Percentiles rank a stretch among this genome's conserved stretches.
Evolutionary conservation across 2,888 invertebrate genomes (phyloP).

Genomic region (Isoperla grammatica): DNA sequence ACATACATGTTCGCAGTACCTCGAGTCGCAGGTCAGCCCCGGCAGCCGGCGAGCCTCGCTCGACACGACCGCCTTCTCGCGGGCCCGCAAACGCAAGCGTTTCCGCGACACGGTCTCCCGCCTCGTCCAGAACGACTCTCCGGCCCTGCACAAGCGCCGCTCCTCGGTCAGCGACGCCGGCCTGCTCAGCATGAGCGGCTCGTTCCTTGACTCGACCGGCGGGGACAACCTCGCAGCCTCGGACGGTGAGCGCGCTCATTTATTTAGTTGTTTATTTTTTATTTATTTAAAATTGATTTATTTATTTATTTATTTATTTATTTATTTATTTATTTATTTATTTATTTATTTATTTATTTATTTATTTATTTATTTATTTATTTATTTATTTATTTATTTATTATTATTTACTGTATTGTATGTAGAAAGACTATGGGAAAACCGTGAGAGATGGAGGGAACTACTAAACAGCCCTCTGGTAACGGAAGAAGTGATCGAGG

Average conservation of each 20-base stretch:
- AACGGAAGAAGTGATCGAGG: too few relatives aligned
- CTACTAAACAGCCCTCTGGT: too few relatives aligned
- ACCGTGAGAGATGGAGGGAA: too few relatives aligned
- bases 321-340: too few relatives aligned
- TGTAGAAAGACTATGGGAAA: too few relatives aligned
- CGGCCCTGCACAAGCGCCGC: slow-evolving; percentile 68
- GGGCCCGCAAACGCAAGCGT: slow-evolving; percentile 75
- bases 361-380: too few relatives aligned
- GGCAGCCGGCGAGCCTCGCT: slow-evolving; percentile 49
- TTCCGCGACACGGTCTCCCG: slow-evolving; percentile 57
- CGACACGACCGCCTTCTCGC: slow-evolving; percentile 37
- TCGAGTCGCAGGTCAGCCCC: slow-evolving; percentile 39
- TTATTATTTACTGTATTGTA: too few relatives aligned
- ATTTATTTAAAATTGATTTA: too few relatives aligned
- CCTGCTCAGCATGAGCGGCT: slow-evolving; percentile 76
- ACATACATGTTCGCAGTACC: slow-evolving; percentile 44
- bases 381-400: too few relatives aligned
- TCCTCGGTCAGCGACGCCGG: slow-evolving; percentile 84
- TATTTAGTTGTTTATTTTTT: slow-evolving; percentile 3
- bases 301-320: too few relatives aligned
- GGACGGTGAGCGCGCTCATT: slow-evolving; percentile 28
- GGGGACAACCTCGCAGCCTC: slow-evolving; percentile 59
- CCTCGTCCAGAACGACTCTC: slow-evolving; percentile 42
- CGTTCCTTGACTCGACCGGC: slow-evolving; percentile 82
- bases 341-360: too few relatives aligned